A percentile compares a stretch with the other conserved stretches of the same genome.
Conservation (phyloP, 2,113 vertebrate genomes). For the Suncus etruscus region DNA sequence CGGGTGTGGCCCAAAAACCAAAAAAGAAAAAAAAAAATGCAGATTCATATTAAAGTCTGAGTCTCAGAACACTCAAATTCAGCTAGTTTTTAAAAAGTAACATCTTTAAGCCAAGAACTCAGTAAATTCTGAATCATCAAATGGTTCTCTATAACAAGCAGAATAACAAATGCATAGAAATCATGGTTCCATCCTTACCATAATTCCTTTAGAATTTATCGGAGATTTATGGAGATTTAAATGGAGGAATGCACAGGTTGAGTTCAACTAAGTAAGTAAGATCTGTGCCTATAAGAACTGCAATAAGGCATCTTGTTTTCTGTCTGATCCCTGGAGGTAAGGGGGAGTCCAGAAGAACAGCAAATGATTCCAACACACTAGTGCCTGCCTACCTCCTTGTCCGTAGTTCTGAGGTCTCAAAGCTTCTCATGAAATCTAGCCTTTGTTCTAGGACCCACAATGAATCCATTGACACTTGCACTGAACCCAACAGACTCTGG, state of each 20-base stretch:
- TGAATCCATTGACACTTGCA: slow-evolving; percentile 77
- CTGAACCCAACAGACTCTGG: slow-evolving; percentile 69
- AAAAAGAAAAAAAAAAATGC: not conserved
- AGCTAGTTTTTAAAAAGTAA: slow-evolving; percentile 37
- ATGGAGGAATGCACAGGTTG: slow-evolving; percentile 17
- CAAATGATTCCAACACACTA: slow-evolving; percentile 6
- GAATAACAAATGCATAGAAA: slow-evolving; percentile 28
- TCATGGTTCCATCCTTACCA: slow-evolving; percentile 56
- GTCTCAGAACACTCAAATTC: slow-evolving; percentile 33
- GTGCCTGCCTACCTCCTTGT: slow-evolving; percentile 61
- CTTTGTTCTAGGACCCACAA: slow-evolving; percentile 79
- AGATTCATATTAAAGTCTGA: slow-evolving; percentile 10
- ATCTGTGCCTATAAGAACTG: slow-evolving; percentile 20
- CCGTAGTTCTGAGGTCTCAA: slow-evolving; percentile 66
- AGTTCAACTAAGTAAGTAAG: slow-evolving; percentile 34
- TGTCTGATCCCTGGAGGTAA: slow-evolving; percentile 24
- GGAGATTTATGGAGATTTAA: too few species aligned
- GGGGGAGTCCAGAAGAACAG: slow-evolving; percentile 38
- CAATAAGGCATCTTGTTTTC: not conserved
- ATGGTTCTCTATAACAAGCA: slow-evolving; percentile 38
- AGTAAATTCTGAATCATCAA: slow-evolving; percentile 30
- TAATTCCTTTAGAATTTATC: not conserved
- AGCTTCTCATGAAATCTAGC: slow-evolving; percentile 70
- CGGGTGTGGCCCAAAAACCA: too few species aligned
- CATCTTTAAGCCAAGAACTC: slow-evolving; percentile 55